phyloP scores from a whole-genome alignment of 2,113 vertebrate genomes.

The Phalacrocorax aristotelis region DNA sequence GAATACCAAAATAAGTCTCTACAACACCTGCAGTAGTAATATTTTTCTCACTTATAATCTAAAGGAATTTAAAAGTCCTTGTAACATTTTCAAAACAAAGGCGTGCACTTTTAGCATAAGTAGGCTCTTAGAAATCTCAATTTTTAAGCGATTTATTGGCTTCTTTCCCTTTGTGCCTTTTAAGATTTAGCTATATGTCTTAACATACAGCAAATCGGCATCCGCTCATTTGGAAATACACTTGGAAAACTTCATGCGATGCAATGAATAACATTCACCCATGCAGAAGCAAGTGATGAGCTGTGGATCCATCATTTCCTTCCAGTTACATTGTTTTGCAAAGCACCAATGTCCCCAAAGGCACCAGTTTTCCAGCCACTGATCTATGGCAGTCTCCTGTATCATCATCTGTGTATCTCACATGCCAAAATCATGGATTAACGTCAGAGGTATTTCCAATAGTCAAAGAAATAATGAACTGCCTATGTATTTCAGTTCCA shows the following conservation, averaged over 20 bases:
- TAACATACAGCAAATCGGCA: fast-evolving
- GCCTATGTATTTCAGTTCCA: neutral
- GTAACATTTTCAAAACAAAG: neutral
- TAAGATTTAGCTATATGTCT: neutral
- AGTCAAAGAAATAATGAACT: neutral
- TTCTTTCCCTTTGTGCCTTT: neutral
- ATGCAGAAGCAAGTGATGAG: neutral
- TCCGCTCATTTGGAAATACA: neutral
- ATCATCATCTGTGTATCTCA: neutral
- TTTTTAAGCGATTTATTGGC: neutral
- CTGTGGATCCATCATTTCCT: neutral
- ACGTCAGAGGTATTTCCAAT: neutral
- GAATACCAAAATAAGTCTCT: neutral
- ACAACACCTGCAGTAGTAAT: neutral
- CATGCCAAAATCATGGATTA: fast-evolving
- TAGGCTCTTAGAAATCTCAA: neutral
- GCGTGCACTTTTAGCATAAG: neutral
- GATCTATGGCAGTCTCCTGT: fast-evolving
- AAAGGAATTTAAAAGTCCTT: neutral
- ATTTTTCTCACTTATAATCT: neutral
- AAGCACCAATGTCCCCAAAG: neutral
- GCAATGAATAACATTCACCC: neutral
- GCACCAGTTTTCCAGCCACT: neutral
- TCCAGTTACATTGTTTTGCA: neutral
- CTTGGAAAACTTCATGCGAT: neutral